Base-by-base conservation (phyloP, 2,797 vertebrate species). In the Huso huso region DNA sequence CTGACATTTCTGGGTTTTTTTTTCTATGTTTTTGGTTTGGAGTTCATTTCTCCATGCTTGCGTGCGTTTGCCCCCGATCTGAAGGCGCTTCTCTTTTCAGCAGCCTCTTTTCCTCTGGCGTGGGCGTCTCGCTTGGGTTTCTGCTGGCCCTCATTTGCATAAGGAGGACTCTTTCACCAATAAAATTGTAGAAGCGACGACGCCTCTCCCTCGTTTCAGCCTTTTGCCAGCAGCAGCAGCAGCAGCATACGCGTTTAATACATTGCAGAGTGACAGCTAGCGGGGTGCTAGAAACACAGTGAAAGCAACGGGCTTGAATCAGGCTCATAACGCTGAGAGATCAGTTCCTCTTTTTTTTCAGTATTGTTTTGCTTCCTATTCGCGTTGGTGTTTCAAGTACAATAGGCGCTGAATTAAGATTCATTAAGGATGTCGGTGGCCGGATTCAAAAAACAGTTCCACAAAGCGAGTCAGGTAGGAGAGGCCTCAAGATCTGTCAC, bases 401-500 rank as follows among this genome's bases (percentile, higher is more conserved):
- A 58, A 4, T 58, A 6, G 11, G 55, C 10, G 12, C 55, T 12
- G 55, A 6, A 13, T 12, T 11, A 12, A 13, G 11, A 58, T 6
- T 6, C 1, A 37, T 67, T 49, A 13, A 85, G 76, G 78, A 96
- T 96, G 95, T 96, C 92, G 71, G 92, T 95, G 84, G 91, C 94
- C 67, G 94, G 95, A 76, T 86, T 97, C 73, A 96, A 93, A 86
- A 97, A 97, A 76, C 95, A 95, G 86, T 93, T 97, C 73, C 94
- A 95, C 82, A 96, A 95, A 86, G 94, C 95, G 79, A 97, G 93
- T 75, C 94, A 96, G 94, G 95, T 96, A 87, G 87, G 67, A 79
- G 74, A 61, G 79, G 75, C 70, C 75, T 61, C 37, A 6, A 59
- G 11, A 15, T 63, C 55, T 59, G 65, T 52, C 12, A 18, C 7